These are phyloP conservation scores for Unio pictorum DNA, from an alignment of 2,888 invertebrate genomes.

Conservation along the genomic window DNA sequence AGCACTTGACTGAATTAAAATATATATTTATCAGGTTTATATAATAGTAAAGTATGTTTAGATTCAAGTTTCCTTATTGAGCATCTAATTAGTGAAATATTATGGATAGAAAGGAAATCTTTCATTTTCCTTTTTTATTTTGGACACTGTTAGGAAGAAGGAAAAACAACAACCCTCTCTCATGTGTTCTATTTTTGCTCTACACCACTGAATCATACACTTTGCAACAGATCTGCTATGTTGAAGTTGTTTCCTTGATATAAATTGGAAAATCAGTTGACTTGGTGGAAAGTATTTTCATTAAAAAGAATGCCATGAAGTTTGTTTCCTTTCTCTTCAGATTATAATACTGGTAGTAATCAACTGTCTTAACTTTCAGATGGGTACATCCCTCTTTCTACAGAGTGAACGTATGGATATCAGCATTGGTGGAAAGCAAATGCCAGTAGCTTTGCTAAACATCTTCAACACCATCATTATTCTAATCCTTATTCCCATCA, in stretches of 20 bases:
- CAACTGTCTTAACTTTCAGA: slow-evolving; percentile 40
- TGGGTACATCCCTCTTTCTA: slow-evolving; percentile 62
- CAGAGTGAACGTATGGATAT: slow-evolving; percentile 65
- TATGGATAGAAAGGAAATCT: neutral
- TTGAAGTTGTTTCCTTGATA: too few relatives aligned
- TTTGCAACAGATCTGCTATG: too few relatives aligned
- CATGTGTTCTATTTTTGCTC: too few relatives aligned
- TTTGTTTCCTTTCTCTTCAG: too few relatives aligned
- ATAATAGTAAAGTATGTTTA: too few relatives aligned
- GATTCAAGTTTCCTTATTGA: neutral
- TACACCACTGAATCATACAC: too few relatives aligned
- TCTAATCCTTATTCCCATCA: slow-evolving; percentile 62
- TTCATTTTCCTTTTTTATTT: neutral
- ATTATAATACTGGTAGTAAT: too few relatives aligned
- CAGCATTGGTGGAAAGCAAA: slow-evolving; percentile 38
- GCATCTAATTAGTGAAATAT: neutral
- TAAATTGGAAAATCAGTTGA: too few relatives aligned
- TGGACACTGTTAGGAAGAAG: neutral
- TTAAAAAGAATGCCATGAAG: too few relatives aligned
- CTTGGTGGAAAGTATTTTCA: too few relatives aligned
- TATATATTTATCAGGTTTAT: too few relatives aligned
- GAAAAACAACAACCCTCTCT: neutral
- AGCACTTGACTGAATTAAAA: too few relatives aligned
- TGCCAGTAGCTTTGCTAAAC: slow-evolving; percentile 64
- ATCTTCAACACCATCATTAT: slow-evolving; percentile 64